A percentile compares a stretch with the other conserved stretches of the same genome.
These are phyloP conservation scores for Mythimna pallens DNA, from an alignment of 2,888 invertebrate genomes.

Conservation along the genomic window DNA sequence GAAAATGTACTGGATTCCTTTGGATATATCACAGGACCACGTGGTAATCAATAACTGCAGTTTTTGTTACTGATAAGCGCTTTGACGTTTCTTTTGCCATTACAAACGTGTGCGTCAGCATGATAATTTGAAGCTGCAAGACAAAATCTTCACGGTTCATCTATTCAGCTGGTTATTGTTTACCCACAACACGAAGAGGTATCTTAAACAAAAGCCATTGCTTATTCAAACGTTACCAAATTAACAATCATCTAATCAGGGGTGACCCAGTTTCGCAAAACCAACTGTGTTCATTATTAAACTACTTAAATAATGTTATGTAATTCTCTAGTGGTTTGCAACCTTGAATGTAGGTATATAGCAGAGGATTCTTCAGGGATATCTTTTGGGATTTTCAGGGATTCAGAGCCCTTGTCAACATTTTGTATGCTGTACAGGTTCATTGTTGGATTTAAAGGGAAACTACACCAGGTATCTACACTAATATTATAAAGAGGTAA, in stretches of 20 bases:
- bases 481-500: no score
- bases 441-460: conserved; percentile 38
- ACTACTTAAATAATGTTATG: conserved; percentile 56
- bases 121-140: background rate
- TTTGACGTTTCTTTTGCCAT: background rate
- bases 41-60: conserved; percentile 51
- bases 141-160: background rate
- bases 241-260: conserved; percentile 52
- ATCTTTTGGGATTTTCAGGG: conserved; percentile 50
- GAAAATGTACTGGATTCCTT: conserved; percentile 22
- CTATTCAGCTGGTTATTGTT: conserved; percentile 13
- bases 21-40: background rate
- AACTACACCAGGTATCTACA: conserved; percentile 18
- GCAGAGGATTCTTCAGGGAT: conserved; percentile 45
- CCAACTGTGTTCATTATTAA: conserved; percentile 59
- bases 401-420: conserved; percentile 36
- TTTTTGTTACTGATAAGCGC: conserved; percentile 22
- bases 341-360: conserved; percentile 41
- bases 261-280: conserved; percentile 53
- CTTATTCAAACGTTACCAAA: conserved; percentile 42
- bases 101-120: background rate
- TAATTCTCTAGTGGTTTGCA: conserved; percentile 53
- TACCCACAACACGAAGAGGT: background rate
- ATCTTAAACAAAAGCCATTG: conserved; percentile 24
- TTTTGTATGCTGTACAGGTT: conserved; percentile 48